Evolutionary conservation across 2,797 vertebrate genomes (phyloP).

Genomic region (Lepilemur ruficaudatus): DNA sequence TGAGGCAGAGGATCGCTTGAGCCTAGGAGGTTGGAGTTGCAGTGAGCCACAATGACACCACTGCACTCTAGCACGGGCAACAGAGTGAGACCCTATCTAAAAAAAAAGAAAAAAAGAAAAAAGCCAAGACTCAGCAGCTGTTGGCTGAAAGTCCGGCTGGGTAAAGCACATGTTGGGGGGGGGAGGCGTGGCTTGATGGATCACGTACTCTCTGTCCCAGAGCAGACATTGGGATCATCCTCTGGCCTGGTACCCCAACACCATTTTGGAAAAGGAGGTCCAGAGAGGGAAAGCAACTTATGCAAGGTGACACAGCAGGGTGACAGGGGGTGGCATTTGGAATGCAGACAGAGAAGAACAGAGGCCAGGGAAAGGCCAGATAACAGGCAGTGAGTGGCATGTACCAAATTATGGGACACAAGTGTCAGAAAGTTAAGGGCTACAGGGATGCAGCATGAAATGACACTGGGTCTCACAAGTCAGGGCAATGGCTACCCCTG

Average conservation of each 20-base stretch:
- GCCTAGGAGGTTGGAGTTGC: neutral
- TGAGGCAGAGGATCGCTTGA: neutral
- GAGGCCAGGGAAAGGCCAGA: neutral
- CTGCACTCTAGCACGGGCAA: too few species aligned
- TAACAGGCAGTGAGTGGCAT: neutral
- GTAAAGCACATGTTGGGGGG: rapidly evolving
- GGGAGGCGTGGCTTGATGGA: neutral
- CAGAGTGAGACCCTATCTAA: too few species aligned
- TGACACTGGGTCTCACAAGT: neutral
- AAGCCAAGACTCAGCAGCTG: too few species aligned
- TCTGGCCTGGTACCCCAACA: neutral
- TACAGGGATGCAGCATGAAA: neutral
- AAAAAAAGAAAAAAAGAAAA: too few species aligned
- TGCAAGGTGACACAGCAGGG: neutral
- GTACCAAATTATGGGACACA: neutral
- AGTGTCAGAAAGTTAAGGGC: neutral
- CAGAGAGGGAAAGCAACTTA: neutral
- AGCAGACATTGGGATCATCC: neutral
- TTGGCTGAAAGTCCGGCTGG: neutral
- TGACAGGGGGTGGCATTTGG: neutral
- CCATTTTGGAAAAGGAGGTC: neutral
- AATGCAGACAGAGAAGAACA: neutral
- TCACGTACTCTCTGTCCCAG: neutral
- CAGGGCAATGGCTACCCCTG: neutral
- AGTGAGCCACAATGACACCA: neutral